phyloP scores from a whole-genome alignment of 2,888 invertebrate genomes.

The Plutella xylostella region DNA sequence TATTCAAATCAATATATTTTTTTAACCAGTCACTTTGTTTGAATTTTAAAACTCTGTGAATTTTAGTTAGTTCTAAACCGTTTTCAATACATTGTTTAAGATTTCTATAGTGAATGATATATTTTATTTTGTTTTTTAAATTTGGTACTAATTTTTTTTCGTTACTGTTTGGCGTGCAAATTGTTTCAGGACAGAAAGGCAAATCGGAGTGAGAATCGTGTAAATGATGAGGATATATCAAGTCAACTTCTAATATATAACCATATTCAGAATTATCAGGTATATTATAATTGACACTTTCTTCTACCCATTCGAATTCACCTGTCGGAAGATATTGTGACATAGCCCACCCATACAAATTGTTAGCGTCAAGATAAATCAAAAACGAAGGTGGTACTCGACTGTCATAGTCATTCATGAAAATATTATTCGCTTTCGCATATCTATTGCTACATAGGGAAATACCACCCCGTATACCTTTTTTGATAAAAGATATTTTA shows the following conservation, averaged over 20 bases:
- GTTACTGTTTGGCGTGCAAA: not conserved
- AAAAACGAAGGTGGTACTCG: conserved; percentile 20
- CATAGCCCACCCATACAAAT: conserved; percentile 33
- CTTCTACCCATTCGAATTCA: conserved; percentile 26
- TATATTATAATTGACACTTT: conserved; percentile 12
- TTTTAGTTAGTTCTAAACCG: conserved; percentile 24
- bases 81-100: conserved; percentile 23
- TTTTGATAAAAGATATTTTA: conserved; percentile 18
- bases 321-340: conserved; percentile 23
- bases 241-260: conserved; percentile 27
- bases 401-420: conserved; percentile 20
- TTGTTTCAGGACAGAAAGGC: not conserved
- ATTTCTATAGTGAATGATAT: conserved; percentile 25
- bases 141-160: conserved; percentile 20
- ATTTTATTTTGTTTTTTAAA: conserved; percentile 21
- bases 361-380: conserved; percentile 30
- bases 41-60: conserved; percentile 32
- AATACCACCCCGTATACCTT: conserved; percentile 19
- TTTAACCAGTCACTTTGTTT: conserved; percentile 33
- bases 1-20: conserved; percentile 38
- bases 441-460: conserved; percentile 22
- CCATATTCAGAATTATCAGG: conserved; percentile 13
- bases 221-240: conserved; percentile 22
- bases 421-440: conserved; percentile 28
- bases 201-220: conserved; percentile 21